Evolutionary conservation across 2,888 invertebrate genomes (phyloP), one percentile per base, ranked within the genome.

Genomic region (Hecatera dysodea): DNA sequence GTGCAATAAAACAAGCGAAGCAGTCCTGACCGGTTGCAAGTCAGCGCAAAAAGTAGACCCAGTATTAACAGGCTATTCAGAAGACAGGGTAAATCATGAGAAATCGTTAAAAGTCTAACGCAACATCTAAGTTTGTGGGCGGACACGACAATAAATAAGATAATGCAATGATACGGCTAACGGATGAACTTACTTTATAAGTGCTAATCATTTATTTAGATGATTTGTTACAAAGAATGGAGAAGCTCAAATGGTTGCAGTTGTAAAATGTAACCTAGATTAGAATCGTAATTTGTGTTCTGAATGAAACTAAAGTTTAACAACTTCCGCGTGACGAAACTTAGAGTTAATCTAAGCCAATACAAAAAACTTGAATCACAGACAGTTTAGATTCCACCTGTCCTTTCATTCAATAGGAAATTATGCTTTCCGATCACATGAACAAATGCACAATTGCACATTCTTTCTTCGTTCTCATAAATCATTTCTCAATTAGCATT

Each of bases 1-100:
- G 71, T 72, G 73, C 76, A 81, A 84, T 84, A 79, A 84, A 83
- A 81, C 80, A 78, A 78, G 69, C 56, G 57, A 55, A 79, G 76
- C 78, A 52, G 74, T 78, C 77, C 83, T 63, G 82, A 88, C 90
- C 88, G 88, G 90, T 91, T 90, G 89, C 89, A 90, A 91, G 90
- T 89, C 87, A 89, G 86, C 77, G 90, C 91, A 94, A 94, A 93
- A 94, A 93, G 91, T 91, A 89, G 90, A 90, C 70, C 73, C 69
- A 57, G 75, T 72, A 83, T 91, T 92, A 89, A 91, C 86, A 87
- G 90, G 91, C 85, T 85, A 86, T 86, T 77, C 78, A 77, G 72
- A 73, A 82, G 86, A 80, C 78, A 78, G 77, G 89, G 89, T 92
- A 92, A 92, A 94, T 93, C 92, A 94, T 93, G 91, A 88, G 90